A percentile compares a stretch with the other conserved stretches of the same genome.
Conservation (phyloP, 1,140 invertebrate species). For the Diabrotica undecimpunctata region DNA sequence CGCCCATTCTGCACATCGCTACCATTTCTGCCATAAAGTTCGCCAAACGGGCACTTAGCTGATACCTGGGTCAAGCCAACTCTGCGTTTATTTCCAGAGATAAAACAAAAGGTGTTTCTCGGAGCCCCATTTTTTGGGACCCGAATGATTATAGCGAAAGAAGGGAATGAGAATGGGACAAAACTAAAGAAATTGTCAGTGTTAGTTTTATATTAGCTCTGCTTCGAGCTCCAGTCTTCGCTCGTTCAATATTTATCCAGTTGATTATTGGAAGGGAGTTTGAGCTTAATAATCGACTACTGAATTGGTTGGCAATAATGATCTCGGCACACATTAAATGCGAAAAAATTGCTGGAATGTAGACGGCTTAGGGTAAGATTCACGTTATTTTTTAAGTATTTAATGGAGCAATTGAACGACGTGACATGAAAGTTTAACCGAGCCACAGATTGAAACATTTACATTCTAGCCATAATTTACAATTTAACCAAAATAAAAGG, state of each 20-base stretch:
- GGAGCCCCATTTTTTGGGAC: background rate
- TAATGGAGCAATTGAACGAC: no score
- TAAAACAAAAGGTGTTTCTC: background rate
- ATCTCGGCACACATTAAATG: background rate
- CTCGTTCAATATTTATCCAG: background rate
- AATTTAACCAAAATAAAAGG: no score
- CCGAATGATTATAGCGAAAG: slow-evolving; percentile 2
- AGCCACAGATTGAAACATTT: no score
- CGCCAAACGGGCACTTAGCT: no score
- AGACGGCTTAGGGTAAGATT: no score
- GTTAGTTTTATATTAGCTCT: slow-evolving; percentile 3
- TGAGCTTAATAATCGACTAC: background rate
- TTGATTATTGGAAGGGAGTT: slow-evolving; percentile 1
- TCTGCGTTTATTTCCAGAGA: no score
- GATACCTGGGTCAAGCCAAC: no score
- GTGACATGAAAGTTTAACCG: no score
- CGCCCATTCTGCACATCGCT: no score
- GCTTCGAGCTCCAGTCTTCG: background rate
- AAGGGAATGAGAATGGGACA: slow-evolving; percentile 2
- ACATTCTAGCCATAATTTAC: no score
- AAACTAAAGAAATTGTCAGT: slow-evolving; percentile 1
- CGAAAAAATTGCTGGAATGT: background rate
- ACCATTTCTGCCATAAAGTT: no score
- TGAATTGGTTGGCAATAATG: background rate
- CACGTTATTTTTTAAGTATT: no score